Evolutionary conservation across 2,888 invertebrate genomes (phyloP).

Genomic region (Cremastinae sp.): DNA sequence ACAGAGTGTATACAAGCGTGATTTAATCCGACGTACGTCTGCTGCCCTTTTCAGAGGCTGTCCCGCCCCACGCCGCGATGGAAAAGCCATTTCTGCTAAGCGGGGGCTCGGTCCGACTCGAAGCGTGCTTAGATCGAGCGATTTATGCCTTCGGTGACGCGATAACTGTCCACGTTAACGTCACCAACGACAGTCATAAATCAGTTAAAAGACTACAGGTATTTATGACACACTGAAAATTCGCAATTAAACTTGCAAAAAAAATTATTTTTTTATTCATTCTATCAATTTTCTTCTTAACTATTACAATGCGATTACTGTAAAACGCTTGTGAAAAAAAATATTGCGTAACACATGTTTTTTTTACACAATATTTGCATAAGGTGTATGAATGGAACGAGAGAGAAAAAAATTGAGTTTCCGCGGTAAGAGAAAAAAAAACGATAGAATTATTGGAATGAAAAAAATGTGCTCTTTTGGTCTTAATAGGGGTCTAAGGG

Average conservation of each 20-base stretch:
- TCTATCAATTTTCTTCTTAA: neutral
- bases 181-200: constrained; percentile 91
- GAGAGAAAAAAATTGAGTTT: no score
- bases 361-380: no score
- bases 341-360: no score
- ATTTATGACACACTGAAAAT: constrained; percentile 67
- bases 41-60: constrained; percentile 76
- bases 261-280: neutral
- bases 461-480: no score
- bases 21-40: constrained; percentile 17
- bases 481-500: no score
- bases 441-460: no score
- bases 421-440: no score
- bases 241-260: neutral
- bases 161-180: constrained; percentile 87
- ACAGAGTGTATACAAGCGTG: constrained; percentile 24
- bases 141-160: constrained; percentile 92
- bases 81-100: constrained; percentile 93
- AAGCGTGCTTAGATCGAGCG: constrained; percentile 90
- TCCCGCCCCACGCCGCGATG: constrained; percentile 86
- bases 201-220: constrained; percentile 93
- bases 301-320: no score
- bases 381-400: no score
- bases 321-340: no score
- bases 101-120: constrained; percentile 90